A percentile compares a stretch with the other conserved stretches of the same genome.
Evolutionary conservation across 2,797 vertebrate genomes (phyloP).

Genomic region (Danio tinwini): DNA sequence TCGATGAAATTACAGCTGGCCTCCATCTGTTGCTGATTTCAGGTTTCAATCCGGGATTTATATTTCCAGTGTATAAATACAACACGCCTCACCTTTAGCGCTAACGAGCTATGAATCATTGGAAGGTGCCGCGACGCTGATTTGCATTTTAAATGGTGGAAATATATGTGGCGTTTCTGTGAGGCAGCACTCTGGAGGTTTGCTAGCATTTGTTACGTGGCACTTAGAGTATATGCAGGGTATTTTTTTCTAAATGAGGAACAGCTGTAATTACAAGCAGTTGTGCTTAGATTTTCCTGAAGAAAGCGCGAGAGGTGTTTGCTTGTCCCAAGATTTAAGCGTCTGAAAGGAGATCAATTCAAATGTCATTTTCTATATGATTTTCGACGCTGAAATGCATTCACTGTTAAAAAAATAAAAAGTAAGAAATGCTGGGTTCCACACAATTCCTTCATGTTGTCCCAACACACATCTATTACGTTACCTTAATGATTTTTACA

Average conservation of each 20-base stretch:
- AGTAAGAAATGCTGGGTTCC: too few species aligned
- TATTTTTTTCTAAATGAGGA: constrained; percentile 14
- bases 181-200: constrained; percentile 8
- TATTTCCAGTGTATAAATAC: constrained; percentile 35
- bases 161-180: neutral
- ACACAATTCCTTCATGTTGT: too few species aligned
- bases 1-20: constrained; percentile 65
- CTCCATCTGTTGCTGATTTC: constrained; percentile 69
- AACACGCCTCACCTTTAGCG: constrained; percentile 25
- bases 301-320: neutral
- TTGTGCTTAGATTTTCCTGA: neutral
- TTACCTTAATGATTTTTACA: too few species aligned
- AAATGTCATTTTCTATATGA: too few species aligned
- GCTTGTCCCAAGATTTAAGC: neutral
- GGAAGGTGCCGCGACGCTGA: constrained; percentile 5
- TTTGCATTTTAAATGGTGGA: constrained; percentile 32
- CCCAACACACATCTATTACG: too few species aligned
- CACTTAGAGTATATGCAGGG: neutral
- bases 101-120: neutral
- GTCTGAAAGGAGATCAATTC: too few species aligned
- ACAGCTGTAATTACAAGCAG: neutral
- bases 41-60: constrained; percentile 63
- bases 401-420: too few species aligned
- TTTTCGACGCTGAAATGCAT: too few species aligned
- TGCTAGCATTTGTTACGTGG: constrained; percentile 10